Percentiles rank a stretch among this genome's conserved stretches.
Conservation (phyloP, 2,888 invertebrate species). For the Lapara coniferarum region DNA sequence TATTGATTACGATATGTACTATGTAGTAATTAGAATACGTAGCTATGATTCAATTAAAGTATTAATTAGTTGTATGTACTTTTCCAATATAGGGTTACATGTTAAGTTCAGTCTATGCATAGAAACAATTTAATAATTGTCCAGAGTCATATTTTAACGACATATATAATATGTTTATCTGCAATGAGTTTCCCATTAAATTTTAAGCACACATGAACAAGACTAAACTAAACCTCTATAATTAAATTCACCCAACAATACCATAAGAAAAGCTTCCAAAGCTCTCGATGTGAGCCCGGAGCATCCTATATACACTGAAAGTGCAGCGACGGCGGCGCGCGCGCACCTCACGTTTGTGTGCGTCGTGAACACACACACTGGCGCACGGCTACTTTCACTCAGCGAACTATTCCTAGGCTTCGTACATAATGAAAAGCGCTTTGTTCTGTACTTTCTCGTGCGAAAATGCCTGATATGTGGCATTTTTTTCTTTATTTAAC, state of each 20-base stretch:
- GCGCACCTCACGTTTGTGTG: conserved; percentile 43
- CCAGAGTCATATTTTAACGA: no score
- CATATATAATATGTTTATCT: no score
- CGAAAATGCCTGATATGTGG: background rate
- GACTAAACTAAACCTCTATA: background rate
- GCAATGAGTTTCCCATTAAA: no score
- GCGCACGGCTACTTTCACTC: conserved; percentile 78
- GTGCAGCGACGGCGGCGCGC: conserved; percentile 37
- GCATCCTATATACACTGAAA: conserved; percentile 58
- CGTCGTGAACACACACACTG: conserved; percentile 46
- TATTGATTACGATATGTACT: no score
- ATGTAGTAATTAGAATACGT: no score
- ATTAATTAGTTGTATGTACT: no score
- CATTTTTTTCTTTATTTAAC: no score
- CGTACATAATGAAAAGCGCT: conserved; percentile 40
- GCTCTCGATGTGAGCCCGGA: conserved; percentile 36
- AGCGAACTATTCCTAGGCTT: conserved; percentile 72
- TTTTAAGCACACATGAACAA: no score
- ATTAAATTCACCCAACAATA: background rate
- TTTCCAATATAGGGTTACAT: no score
- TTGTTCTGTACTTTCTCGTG: conserved; percentile 13
- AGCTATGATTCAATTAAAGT: no score
- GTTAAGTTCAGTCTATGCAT: no score
- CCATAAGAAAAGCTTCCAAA: conserved; percentile 38
- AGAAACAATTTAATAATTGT: no score